phyloP scores from a whole-genome alignment of 1,140 invertebrate species.

The Euglossa dilemma region DNA sequence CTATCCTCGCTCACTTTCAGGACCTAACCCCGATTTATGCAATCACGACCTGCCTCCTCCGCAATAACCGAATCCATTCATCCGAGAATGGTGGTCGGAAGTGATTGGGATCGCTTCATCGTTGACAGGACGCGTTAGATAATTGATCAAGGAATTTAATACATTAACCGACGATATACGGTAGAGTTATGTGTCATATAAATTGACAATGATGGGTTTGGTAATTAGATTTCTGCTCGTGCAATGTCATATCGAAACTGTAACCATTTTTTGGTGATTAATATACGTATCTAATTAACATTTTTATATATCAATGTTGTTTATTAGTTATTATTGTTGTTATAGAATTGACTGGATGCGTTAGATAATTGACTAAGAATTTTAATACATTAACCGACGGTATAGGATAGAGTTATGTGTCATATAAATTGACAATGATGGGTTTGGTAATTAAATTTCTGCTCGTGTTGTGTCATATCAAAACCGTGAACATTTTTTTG shows the following conservation, averaged over 20 bases:
- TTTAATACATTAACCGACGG: neutral
- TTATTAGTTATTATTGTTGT: no score
- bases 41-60: constrained; percentile 41
- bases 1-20: neutral
- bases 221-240: no score
- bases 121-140: neutral
- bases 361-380: no score
- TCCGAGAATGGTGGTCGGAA: neutral
- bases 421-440: neutral
- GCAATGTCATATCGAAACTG: no score
- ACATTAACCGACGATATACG: neutral
- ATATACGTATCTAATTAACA: no score
- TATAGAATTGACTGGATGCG: no score
- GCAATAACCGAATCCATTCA: constrained; percentile 55
- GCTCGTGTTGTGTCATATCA: no score
- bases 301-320: no score
- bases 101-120: neutral
- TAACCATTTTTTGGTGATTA: no score
- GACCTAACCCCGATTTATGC: constrained; percentile 43
- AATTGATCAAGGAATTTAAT: neutral
- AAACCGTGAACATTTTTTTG: no score
- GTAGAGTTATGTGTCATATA: neutral
- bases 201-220: neutral
- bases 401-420: neutral
- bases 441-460: no score